phyloP scores from a whole-genome alignment of 1,140 invertebrate species.

The Xylocopa sonorina region DNA sequence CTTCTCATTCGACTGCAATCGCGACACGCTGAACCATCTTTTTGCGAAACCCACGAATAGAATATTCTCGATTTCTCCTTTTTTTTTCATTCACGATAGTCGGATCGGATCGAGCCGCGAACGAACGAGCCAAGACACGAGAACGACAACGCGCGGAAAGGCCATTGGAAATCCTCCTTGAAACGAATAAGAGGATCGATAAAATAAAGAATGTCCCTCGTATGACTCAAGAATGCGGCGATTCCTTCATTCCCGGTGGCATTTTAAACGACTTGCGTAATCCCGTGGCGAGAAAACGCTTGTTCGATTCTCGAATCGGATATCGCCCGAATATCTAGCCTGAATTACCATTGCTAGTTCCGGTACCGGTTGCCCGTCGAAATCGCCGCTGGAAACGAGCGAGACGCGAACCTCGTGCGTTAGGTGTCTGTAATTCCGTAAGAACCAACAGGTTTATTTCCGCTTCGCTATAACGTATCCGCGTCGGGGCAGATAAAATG shows the following conservation, averaged over 20 bases:
- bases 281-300: conserved; percentile 21
- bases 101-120: no score
- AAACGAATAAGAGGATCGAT: neutral
- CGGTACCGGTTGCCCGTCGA: conserved; percentile 5
- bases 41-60: neutral
- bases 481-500: no score
- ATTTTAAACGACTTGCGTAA: conserved; percentile 6
- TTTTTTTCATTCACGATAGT: no score
- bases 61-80: no score
- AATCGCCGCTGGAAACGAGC: conserved; percentile 19
- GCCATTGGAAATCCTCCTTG: no score
- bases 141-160: no score
- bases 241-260: neutral
- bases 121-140: no score
- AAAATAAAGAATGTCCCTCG: no score
- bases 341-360: no score
- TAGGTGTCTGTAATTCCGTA: neutral
- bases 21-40: neutral
- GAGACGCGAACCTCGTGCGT: no score
- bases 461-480: neutral
- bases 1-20: neutral
- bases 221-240: neutral
- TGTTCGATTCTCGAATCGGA: neutral
- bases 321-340: neutral
- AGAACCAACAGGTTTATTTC: neutral